Evolutionary conservation across 1,140 invertebrate species (phyloP).

Genomic region (Drosophila mayri): DNA sequence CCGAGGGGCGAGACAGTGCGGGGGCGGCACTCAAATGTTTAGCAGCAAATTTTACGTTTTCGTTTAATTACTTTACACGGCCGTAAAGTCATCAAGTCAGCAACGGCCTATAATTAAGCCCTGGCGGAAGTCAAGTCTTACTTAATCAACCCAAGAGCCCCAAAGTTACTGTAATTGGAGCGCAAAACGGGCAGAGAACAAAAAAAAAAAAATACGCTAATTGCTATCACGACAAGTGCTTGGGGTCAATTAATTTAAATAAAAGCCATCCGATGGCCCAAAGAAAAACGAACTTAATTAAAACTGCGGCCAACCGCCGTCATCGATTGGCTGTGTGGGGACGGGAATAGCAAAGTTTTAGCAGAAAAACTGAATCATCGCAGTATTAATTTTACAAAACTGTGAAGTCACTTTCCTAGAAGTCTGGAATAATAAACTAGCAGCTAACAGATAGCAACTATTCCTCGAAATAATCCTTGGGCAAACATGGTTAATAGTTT

Average conservation of each 20-base stretch:
- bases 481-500: background rate
- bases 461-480: background rate
- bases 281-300: constrained; percentile 61
- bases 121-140: constrained; percentile 53
- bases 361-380: constrained; percentile 20
- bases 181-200: constrained; percentile 23
- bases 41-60: constrained; percentile 68
- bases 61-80: constrained; percentile 74
- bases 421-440: background rate
- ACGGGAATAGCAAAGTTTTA: background rate
- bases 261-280: constrained; percentile 59
- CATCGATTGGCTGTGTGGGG: constrained; percentile 13
- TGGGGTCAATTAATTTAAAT: constrained; percentile 82
- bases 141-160: constrained; percentile 59
- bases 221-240: constrained; percentile 74
- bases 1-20: background rate
- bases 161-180: constrained; percentile 63
- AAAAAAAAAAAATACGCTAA: constrained; percentile 53
- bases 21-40: constrained; percentile 58
- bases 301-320: constrained; percentile 38
- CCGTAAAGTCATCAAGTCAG: constrained; percentile 59
- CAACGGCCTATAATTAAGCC: constrained; percentile 31
- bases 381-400: background rate
- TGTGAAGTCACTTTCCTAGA: constrained; percentile 2
- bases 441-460: no score